A percentile compares a stretch with the other conserved stretches of the same genome.
Evolutionary conservation across 37 sponge, comb jelly and placozoan species (phyloP).

Genomic region (Mnemiopsis leidyi): DNA sequence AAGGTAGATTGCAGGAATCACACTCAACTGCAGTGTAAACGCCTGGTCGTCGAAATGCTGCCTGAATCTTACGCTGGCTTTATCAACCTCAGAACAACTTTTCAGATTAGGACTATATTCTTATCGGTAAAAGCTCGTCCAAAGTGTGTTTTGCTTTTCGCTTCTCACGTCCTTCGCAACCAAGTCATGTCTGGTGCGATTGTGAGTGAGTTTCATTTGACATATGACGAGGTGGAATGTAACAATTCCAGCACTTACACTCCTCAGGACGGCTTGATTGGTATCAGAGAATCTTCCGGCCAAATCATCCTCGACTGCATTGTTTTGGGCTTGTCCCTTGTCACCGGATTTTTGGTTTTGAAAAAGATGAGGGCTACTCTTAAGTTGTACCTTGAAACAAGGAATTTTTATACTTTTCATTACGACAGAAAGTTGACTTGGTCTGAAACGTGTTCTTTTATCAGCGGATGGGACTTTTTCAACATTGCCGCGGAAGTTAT

Average conservation of each 20-base stretch:
- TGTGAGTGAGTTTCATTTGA: background rate
- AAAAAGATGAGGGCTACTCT: background rate
- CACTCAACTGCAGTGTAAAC: background rate
- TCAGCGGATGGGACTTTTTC: conserved; percentile 36
- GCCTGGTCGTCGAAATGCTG: background rate
- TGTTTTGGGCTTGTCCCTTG: background rate
- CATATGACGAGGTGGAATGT: background rate
- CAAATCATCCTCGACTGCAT: background rate
- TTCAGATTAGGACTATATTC: conserved; percentile 8
- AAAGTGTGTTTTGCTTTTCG: conserved; percentile 3
- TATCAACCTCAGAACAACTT: background rate
- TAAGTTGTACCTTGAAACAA: background rate
- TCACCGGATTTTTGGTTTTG: conserved; percentile 4
- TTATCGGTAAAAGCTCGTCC: conserved; percentile 16
- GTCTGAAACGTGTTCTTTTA: background rate
- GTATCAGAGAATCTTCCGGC: background rate
- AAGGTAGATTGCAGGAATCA: background rate
- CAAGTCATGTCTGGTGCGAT: background rate
- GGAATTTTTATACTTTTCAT: background rate
- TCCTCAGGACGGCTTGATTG: background rate
- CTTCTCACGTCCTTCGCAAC: background rate
- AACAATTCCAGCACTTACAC: background rate
- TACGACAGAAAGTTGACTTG: conserved; percentile 1
- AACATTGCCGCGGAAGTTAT: background rate
- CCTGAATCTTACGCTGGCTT: conserved; percentile 28